These are phyloP conservation scores for Oreochromis grahami DNA, from an alignment of 2,797 vertebrate genomes.

Conservation along the genomic window DNA sequence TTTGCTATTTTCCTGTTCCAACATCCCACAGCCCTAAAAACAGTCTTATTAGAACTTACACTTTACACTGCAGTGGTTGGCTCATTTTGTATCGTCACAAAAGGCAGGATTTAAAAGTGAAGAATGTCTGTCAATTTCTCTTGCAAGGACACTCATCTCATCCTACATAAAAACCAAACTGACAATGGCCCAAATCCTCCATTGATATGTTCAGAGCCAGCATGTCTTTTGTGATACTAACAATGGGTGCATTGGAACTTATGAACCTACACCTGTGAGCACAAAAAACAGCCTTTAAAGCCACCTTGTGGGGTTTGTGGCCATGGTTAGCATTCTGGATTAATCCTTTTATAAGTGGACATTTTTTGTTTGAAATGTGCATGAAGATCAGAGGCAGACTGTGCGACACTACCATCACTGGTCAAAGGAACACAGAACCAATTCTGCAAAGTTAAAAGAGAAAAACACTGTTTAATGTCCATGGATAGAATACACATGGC, in stretches of 20 bases:
- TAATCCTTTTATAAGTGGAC: background rate
- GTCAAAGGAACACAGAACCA: fast-evolving
- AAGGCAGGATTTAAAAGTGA: background rate
- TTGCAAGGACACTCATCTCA: background rate
- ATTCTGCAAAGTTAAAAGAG: background rate
- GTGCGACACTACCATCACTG: background rate
- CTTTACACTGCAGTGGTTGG: background rate
- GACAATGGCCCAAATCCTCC: background rate
- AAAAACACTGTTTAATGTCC: background rate
- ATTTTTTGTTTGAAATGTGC: fast-evolving
- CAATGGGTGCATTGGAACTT: background rate
- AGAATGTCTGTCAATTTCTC: background rate
- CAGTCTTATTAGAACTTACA: background rate
- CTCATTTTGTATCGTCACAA: background rate
- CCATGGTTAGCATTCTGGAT: background rate
- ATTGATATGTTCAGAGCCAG: background rate
- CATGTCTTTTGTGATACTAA: background rate
- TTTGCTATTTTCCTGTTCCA: background rate
- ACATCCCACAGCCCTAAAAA: fast-evolving
- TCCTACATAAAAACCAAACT: background rate
- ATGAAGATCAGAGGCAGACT: background rate
- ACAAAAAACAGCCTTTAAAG: background rate
- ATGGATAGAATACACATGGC: background rate
- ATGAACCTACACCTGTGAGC: background rate
- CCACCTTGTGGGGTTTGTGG: background rate